Evolutionary conservation across 2,797 vertebrate species (phyloP).

Genomic region (Typhlichthys subterraneus): DNA sequence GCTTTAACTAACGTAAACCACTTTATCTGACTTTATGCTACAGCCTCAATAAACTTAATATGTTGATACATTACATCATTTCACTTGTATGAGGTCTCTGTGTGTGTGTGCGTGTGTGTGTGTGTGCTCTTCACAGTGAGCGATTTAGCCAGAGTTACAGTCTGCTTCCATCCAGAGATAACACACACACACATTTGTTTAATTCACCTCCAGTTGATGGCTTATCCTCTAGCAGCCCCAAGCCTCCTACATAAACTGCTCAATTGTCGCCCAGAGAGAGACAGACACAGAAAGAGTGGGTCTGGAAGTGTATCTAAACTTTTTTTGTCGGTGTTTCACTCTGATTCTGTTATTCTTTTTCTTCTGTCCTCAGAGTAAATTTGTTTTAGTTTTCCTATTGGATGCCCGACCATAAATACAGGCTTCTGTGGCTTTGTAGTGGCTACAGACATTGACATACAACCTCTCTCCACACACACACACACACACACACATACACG

Average conservation of each 20-base stretch:
- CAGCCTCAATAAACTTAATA: conserved; percentile 3
- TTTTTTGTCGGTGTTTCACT: background rate
- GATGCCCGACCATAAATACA: conserved; percentile 36
- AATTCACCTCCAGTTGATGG: background rate
- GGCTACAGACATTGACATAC: conserved; percentile 41
- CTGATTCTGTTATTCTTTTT: background rate
- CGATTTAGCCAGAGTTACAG: conserved; percentile 70
- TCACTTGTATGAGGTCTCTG: conserved; percentile 42
- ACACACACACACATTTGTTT: background rate
- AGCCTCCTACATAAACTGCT: too few relatives aligned
- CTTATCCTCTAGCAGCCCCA: too few relatives aligned
- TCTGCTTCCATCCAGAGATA: conserved; percentile 31
- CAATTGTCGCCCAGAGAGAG: too few relatives aligned
- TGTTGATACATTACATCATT: conserved; percentile 15
- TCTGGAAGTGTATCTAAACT: too few relatives aligned
- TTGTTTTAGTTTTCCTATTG: conserved; percentile 17
- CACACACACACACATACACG: conserved; percentile 31
- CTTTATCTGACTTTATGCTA: too few relatives aligned
- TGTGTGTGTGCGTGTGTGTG: conserved; percentile 46
- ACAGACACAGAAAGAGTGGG: too few relatives aligned
- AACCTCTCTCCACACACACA: conserved; percentile 10
- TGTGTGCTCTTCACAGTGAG: conserved; percentile 67
- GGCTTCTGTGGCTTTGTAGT: conserved; percentile 57
- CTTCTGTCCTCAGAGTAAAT: conserved; percentile 17
- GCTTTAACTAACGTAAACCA: too few relatives aligned